A percentile compares a stretch with the other conserved stretches of the same genome.
phyloP scores from a whole-genome alignment of 2,797 vertebrate genomes.

The Linurgus olivaceus region DNA sequence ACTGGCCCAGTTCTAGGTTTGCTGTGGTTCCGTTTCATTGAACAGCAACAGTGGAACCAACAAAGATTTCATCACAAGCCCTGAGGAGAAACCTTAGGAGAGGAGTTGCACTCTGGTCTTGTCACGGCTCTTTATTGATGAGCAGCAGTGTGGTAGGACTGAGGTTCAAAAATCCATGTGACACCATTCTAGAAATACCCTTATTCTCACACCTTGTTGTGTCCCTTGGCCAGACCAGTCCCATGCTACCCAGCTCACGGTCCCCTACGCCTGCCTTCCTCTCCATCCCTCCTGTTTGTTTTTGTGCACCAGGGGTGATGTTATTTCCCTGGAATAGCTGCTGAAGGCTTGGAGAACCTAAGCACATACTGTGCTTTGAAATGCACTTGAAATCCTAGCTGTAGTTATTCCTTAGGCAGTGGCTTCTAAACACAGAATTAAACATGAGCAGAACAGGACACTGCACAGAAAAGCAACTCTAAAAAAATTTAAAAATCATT shows the following conservation, averaged over 20 bases:
- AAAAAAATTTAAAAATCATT: not conserved
- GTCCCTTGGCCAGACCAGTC: not conserved
- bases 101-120: not conserved
- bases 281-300: not conserved
- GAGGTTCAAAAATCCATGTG: not conserved
- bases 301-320: not conserved
- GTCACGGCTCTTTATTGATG: not conserved
- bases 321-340: not conserved
- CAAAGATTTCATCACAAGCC: not conserved
- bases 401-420: not conserved
- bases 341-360: not conserved
- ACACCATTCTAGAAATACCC: not conserved
- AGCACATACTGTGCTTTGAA: not conserved
- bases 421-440: constrained; percentile 9
- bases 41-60: not conserved
- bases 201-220: not conserved
- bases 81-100: not conserved
- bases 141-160: not conserved
- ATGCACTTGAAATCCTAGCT: not conserved
- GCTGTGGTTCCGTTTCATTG: not conserved
- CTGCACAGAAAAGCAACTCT: not conserved
- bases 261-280: not conserved
- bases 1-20: not conserved
- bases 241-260: not conserved
- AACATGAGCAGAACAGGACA: not conserved